phyloP scores from a whole-genome alignment of 2,797 vertebrate genomes.

The Melanotaenia parkinsoni region DNA sequence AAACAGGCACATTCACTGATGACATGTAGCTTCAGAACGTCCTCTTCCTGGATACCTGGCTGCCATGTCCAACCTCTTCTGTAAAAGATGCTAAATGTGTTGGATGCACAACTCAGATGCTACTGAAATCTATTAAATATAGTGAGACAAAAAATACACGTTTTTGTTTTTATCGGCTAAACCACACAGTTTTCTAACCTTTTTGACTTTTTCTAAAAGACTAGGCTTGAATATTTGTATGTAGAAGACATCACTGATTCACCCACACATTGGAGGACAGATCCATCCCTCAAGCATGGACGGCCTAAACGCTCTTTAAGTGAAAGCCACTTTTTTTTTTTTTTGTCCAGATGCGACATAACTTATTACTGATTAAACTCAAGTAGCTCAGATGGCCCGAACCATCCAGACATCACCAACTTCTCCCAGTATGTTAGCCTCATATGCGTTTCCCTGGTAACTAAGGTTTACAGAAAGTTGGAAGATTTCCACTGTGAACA shows the following conservation, averaged over 20 bases:
- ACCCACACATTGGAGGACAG: not conserved
- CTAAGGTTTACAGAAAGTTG: constrained; percentile 34
- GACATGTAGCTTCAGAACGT: no score
- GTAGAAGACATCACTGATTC: not conserved
- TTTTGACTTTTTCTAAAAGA: no score
- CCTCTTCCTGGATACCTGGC: not conserved
- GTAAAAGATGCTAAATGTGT: not conserved
- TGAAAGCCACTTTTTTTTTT: not conserved
- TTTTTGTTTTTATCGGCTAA: not conserved
- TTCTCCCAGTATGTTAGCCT: constrained; percentile 1
- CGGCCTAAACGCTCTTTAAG: not conserved
- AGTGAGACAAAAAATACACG: not conserved
- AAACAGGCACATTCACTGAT: not conserved
- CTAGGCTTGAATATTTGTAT: no score
- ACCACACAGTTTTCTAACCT: no score
- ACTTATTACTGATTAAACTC: not conserved
- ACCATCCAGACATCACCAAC: constrained; percentile 12
- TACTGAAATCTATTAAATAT: not conserved
- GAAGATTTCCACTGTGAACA: constrained; percentile 35
- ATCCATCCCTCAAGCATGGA: not conserved
- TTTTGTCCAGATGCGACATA: no score
- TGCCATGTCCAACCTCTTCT: not conserved
- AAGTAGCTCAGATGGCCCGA: not conserved
- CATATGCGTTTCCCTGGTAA: constrained; percentile 45
- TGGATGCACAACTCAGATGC: not conserved